These are phyloP conservation scores for Cyphomyrmex costatus DNA, from an alignment of 1,140 invertebrate species.

Conservation along the genomic window DNA sequence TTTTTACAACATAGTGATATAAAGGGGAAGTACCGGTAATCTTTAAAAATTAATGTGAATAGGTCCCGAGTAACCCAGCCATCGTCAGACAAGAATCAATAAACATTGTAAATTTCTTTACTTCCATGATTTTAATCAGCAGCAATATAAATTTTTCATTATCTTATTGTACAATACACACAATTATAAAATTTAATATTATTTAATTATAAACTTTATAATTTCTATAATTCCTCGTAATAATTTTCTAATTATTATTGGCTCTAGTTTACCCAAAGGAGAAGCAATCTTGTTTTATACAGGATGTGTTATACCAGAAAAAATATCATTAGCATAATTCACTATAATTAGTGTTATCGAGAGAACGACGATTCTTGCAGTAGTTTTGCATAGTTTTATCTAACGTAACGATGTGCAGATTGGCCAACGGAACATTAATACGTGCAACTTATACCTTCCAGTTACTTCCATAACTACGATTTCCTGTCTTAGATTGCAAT, in stretches of 20 bases:
- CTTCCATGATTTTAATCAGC: background rate
- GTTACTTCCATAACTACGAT: slow-evolving; percentile 26
- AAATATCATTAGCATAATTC: slow-evolving; percentile 30
- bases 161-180: background rate
- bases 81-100: background rate
- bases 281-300: background rate
- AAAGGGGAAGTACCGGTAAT: too few relatives aligned
- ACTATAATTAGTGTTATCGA: slow-evolving; percentile 37
- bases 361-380: slow-evolving; percentile 18
- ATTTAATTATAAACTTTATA: background rate
- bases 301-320: slow-evolving; percentile 1
- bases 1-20: too few relatives aligned
- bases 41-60: too few relatives aligned
- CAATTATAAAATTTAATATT: slow-evolving; percentile 1
- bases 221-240: background rate
- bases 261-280: background rate
- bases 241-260: slow-evolving; percentile 19
- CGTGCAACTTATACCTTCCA: background rate
- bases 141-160: background rate
- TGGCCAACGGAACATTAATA: slow-evolving; percentile 34
- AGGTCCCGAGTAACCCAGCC: too few relatives aligned
- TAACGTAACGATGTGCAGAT: slow-evolving; percentile 34
- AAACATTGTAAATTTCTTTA: background rate
- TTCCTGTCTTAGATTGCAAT: slow-evolving; percentile 32
- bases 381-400: slow-evolving; percentile 50